phyloP scores from a whole-genome alignment of 2,888 invertebrate genomes.

The Orthosia gracilis region DNA sequence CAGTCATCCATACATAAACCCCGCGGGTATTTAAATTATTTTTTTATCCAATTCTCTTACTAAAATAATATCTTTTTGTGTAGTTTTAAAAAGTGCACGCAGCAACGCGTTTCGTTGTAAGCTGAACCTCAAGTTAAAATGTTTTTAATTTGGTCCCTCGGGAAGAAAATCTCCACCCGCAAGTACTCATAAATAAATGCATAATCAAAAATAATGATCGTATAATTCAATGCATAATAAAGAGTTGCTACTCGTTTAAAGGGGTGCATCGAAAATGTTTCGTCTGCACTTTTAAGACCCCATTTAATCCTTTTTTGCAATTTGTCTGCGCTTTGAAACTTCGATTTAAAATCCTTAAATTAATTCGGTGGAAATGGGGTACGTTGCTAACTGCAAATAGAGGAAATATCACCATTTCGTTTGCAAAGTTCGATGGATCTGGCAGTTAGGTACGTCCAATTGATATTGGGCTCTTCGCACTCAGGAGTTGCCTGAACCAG shows the following conservation, averaged over 20 bases:
- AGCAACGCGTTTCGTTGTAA: too few species aligned
- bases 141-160: conserved; percentile 3
- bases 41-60: too few species aligned
- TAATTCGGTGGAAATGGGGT: conserved; percentile 23
- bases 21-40: too few species aligned
- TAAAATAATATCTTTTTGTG: too few species aligned
- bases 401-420: neutral
- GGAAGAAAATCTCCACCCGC: neutral
- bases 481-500: too few species aligned
- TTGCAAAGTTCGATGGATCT: neutral
- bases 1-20: too few species aligned
- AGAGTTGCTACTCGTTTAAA: conserved; percentile 29
- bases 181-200: conserved; percentile 39
- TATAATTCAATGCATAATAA: conserved; percentile 57
- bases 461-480: too few species aligned
- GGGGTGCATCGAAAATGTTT: conserved; percentile 54
- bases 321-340: conserved; percentile 26
- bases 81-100: too few species aligned
- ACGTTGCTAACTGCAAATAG: neutral
- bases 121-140: neutral
- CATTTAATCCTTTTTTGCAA: conserved; percentile 40
- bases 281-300: conserved; percentile 43
- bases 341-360: conserved; percentile 31
- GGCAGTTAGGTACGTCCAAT: neutral
- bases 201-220: conserved; percentile 53